These are phyloP conservation scores for Coregonus suidteri DNA, from an alignment of 2,797 vertebrate genomes.

Conservation along the genomic window DNA sequence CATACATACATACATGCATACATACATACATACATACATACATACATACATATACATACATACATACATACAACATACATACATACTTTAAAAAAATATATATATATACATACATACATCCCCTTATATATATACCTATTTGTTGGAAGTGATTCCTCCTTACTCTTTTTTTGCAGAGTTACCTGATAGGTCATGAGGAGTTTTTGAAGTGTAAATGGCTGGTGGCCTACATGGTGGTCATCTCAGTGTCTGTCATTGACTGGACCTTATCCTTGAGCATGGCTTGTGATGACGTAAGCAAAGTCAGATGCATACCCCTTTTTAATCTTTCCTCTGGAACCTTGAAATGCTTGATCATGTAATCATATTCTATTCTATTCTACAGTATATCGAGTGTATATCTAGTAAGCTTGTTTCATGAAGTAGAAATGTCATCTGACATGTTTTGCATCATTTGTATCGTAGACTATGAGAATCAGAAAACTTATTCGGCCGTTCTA, in stretches of 20 bases:
- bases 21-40: too few species aligned
- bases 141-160: not conserved
- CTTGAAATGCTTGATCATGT: not conserved
- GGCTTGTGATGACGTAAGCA: constrained; percentile 74
- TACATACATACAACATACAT: too few species aligned
- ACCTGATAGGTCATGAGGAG: constrained; percentile 79
- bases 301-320: not conserved
- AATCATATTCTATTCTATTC: too few species aligned
- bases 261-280: constrained; percentile 74
- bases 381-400: too few species aligned
- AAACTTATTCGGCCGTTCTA: constrained; percentile 80
- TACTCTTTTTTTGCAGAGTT: constrained; percentile 65
- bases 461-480: constrained; percentile 72
- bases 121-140: not conserved
- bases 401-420: not conserved
- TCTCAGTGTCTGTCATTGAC: constrained; percentile 70
- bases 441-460: constrained; percentile 20
- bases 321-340: not conserved
- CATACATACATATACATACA: too few species aligned
- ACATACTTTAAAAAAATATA: too few species aligned
- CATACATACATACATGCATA: too few species aligned
- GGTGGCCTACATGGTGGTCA: constrained; percentile 72
- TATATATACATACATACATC: too few species aligned
- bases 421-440: not conserved
- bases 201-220: constrained; percentile 80